phyloP scores from a whole-genome alignment of 2,113 vertebrate species.

The Spea bombifrons region DNA sequence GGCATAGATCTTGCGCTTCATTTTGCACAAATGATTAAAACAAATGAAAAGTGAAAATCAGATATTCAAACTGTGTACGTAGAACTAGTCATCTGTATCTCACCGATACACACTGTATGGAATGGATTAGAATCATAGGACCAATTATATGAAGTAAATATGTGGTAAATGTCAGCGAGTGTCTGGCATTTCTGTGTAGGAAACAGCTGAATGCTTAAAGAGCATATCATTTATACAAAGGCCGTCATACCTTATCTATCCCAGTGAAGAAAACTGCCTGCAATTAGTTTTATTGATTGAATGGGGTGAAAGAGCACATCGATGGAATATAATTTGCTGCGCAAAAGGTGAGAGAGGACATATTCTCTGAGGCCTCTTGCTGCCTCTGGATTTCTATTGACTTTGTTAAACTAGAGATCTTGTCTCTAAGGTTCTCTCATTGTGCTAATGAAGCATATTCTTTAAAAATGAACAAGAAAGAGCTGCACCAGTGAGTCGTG shows the following conservation, averaged over 20 bases:
- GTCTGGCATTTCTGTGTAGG: conserved; percentile 36
- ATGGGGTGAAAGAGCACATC: conserved; percentile 37
- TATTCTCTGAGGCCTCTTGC: conserved; percentile 7
- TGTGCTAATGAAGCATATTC: not conserved
- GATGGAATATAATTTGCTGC: conserved; percentile 34
- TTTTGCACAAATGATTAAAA: not conserved
- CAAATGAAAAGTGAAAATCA: not conserved
- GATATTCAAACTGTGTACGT: not conserved
- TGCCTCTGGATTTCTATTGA: not conserved
- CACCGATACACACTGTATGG: conserved; percentile 1
- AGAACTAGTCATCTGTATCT: conserved; percentile 1
- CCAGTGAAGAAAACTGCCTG: conserved; percentile 38
- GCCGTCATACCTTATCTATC: conserved; percentile 31
- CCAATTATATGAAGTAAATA: conserved; percentile 42
- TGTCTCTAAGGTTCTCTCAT: not conserved
- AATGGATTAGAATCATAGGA: conserved; percentile 18
- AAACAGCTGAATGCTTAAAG: conserved; percentile 38
- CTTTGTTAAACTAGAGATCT: not conserved
- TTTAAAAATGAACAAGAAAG: not conserved
- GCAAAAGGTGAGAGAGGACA: not conserved
- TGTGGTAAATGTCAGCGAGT: conserved; percentile 39
- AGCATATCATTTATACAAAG: conserved; percentile 34
- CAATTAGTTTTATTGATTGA: conserved; percentile 46
- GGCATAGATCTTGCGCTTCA: too few species aligned
- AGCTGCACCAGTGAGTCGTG: not conserved